These are phyloP conservation scores for Labia minor DNA, from an alignment of 2,888 invertebrate genomes.

Conservation along the genomic window DNA sequence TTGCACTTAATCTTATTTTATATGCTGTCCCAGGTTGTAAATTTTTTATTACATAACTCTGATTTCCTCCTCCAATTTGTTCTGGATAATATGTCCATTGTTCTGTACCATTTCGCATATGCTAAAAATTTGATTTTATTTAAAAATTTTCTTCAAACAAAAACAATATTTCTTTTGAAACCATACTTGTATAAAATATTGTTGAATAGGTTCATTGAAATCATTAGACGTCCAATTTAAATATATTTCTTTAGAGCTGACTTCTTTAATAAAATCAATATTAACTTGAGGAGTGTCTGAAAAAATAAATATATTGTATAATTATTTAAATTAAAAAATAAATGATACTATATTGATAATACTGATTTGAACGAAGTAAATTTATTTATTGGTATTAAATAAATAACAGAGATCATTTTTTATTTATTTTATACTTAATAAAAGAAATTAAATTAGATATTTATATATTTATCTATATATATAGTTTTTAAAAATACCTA, in stretches of 20 bases:
- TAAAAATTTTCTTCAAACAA: no score
- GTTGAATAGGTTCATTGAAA: conserved; percentile 57
- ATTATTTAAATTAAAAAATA: no score
- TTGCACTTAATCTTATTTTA: conserved; percentile 53
- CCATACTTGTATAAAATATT: conserved; percentile 44
- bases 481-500: no score
- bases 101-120: conserved; percentile 44
- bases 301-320: no score
- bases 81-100: conserved; percentile 48
- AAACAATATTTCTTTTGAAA: not conserved
- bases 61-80: conserved; percentile 50
- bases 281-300: conserved; percentile 48
- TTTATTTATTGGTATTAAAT: no score
- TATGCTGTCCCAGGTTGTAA: conserved; percentile 56
- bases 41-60: conserved; percentile 56
- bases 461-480: not conserved
- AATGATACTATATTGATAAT: not conserved
- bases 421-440: not conserved
- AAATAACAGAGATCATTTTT: not conserved
- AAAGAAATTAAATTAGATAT: no score
- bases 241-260: conserved; percentile 62
- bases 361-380: not conserved
- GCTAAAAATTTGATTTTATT: conserved; percentile 31
- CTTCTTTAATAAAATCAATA: conserved; percentile 61
- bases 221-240: conserved; percentile 72